Evolutionary conservation across 2,797 vertebrate species (phyloP), one percentile per base, ranked within the genome.

Genomic region (Hypotaenidia philippensis): DNA sequence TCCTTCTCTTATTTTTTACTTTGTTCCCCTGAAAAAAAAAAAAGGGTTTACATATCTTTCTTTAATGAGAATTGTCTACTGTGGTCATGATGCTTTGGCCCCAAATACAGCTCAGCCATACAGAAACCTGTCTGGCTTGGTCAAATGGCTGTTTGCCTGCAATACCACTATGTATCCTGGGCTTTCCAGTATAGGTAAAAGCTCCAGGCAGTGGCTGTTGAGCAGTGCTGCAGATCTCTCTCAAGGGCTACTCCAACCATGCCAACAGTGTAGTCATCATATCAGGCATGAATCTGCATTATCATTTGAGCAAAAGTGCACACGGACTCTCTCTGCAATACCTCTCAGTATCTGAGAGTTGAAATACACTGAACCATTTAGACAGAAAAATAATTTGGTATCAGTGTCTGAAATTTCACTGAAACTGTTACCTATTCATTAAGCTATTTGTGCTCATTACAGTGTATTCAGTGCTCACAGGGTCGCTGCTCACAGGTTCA

Each of bases 141-240:
- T 38, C 6, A 83, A 41, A 78, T 16, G 5, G 9, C 34, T 38
- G 1, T 66, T 82, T 90, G 17, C 29, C 74, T 82, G n/a, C 36
- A 72, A 20, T 26, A 47, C 38, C 11, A 1, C 19, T 1, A 0
- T 31, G 10, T 53, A 10, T 36, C 15, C 34, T 23, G 6, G 53
- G n/a, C 23, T 92, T 89, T 68, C 45, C 78, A 69, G 41, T 6
- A 26, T 1, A 72, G 47, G 21, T 31, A 55, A 21, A 66, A 74
- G 49, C 10, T 90, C 22, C 56, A 74, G 40, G 52, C 1, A 9
- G 18, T 25, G 29, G 53, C n/a, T 61, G 1, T 14, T 57, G 44
- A 83, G 68, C 25, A 72, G 44, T 34, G 23, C n/a, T 66, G 38
- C 45, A 55, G 6, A 50, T 65, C 41, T 55, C 45, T 86, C 50